Conservation (phyloP, 2,888 invertebrate species). For the Tetranychus piercei region DNA sequence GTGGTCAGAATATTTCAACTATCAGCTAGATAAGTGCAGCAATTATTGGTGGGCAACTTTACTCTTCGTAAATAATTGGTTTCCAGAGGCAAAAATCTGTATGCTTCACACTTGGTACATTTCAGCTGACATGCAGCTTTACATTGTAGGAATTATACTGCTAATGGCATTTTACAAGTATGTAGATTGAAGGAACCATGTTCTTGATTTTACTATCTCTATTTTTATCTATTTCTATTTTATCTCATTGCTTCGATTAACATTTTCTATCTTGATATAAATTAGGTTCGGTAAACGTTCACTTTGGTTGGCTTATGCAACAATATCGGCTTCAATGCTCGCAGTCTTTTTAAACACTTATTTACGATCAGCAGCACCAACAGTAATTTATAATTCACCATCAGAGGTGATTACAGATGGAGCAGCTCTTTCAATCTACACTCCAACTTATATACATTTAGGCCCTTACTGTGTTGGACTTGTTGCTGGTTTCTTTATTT, state of each 20-base stretch:
- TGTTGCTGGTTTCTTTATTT: slow-evolving; percentile 20
- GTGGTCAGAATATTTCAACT: slow-evolving; percentile 24
- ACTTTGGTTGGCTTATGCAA: slow-evolving; percentile 7
- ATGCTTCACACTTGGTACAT: slow-evolving; percentile 26
- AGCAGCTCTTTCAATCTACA: slow-evolving; percentile 20
- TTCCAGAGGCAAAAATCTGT: slow-evolving; percentile 25
- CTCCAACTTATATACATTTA: slow-evolving; percentile 24
- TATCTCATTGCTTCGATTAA: background rate
- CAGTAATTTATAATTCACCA: slow-evolving; percentile 24
- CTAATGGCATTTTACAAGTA: slow-evolving; percentile 23
- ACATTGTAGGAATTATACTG: slow-evolving; percentile 15
- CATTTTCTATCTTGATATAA: background rate
- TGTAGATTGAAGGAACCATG: background rate
- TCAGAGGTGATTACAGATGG: slow-evolving; percentile 20
- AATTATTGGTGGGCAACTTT: slow-evolving; percentile 27
- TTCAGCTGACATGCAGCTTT: slow-evolving; percentile 26
- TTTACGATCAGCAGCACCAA: slow-evolving; percentile 19
- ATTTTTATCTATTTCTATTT: background rate
- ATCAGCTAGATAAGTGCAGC: slow-evolving; percentile 25
- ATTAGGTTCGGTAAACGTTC: slow-evolving; percentile 18
- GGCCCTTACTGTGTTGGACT: slow-evolving; percentile 25
- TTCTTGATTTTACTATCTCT: background rate
- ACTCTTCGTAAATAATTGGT: slow-evolving; percentile 27
- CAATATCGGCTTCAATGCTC: slow-evolving; percentile 13
- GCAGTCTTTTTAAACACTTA: slow-evolving; percentile 15